These are phyloP conservation scores for Seira sanloemensis DNA, from an alignment of 2,888 invertebrate genomes.

Conservation along the genomic window DNA sequence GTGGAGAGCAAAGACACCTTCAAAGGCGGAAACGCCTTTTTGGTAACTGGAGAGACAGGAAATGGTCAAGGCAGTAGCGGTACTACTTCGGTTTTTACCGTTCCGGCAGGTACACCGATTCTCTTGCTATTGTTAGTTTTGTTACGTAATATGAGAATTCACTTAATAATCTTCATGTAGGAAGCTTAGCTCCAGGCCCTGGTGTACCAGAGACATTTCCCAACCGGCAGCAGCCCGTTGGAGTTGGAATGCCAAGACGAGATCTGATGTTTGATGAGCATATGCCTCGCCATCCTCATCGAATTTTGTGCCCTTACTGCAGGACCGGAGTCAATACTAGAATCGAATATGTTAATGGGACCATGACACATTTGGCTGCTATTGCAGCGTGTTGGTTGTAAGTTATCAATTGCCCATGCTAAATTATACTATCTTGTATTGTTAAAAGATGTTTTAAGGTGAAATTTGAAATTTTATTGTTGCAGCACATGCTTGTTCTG, in stretches of 20 bases:
- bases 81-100: too few species aligned
- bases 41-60: too few species aligned
- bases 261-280: neutral
- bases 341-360: constrained; percentile 13
- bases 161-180: too few species aligned
- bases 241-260: neutral
- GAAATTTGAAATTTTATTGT: neutral
- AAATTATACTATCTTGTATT: neutral
- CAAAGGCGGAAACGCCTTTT: too few species aligned
- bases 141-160: too few species aligned
- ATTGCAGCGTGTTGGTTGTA: constrained; percentile 33
- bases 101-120: too few species aligned
- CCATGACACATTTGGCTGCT: constrained; percentile 25
- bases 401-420: neutral
- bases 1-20: too few species aligned
- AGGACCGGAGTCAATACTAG: neutral
- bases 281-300: constrained; percentile 16
- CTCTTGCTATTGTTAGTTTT: too few species aligned
- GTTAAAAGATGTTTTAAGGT: too few species aligned
- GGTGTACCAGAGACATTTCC: too few species aligned
- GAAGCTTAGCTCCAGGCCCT: too few species aligned
- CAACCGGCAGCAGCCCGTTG: neutral
- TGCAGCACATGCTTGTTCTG: constrained; percentile 7
- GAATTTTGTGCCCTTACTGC: constrained; percentile 37
- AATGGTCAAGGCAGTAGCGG: too few species aligned